Evolutionary conservation across 2,888 invertebrate species (phyloP).

Genomic region (Dynastes hyllus): DNA sequence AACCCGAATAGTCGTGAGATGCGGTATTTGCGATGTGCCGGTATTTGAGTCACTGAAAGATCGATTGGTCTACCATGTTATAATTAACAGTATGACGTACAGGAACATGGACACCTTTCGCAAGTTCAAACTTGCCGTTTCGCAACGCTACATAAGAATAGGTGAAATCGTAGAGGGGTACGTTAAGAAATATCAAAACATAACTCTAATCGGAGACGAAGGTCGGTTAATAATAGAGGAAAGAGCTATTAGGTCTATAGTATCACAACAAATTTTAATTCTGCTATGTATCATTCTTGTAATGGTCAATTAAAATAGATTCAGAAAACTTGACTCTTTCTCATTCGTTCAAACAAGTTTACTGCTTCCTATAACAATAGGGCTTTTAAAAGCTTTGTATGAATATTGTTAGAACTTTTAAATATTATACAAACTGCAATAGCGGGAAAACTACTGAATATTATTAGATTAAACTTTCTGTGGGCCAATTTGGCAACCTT

Average conservation of each 20-base stretch:
- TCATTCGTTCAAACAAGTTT: no score
- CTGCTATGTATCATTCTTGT: neutral
- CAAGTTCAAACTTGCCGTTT: neutral
- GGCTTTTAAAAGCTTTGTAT: no score
- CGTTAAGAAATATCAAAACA: neutral
- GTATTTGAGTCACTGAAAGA: conserved; percentile 68
- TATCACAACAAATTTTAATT: neutral
- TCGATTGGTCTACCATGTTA: conserved; percentile 76
- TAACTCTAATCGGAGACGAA: neutral
- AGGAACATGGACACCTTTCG: neutral
- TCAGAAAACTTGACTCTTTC: neutral
- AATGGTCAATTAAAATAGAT: neutral
- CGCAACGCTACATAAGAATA: neutral
- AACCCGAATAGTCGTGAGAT: conserved; percentile 76
- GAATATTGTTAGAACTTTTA: no score
- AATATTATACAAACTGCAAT: no score
- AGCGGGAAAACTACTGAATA: no score
- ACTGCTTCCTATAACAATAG: no score
- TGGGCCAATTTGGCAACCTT: no score
- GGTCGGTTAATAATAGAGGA: neutral
- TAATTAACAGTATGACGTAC: conserved; percentile 75
- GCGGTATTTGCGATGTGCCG: conserved; percentile 80
- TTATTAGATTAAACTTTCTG: no score
- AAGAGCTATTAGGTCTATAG: neutral
- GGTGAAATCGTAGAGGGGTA: neutral